phyloP scores from a whole-genome alignment of 2,888 invertebrate species.

The Prosopocoilus inquinatus region DNA sequence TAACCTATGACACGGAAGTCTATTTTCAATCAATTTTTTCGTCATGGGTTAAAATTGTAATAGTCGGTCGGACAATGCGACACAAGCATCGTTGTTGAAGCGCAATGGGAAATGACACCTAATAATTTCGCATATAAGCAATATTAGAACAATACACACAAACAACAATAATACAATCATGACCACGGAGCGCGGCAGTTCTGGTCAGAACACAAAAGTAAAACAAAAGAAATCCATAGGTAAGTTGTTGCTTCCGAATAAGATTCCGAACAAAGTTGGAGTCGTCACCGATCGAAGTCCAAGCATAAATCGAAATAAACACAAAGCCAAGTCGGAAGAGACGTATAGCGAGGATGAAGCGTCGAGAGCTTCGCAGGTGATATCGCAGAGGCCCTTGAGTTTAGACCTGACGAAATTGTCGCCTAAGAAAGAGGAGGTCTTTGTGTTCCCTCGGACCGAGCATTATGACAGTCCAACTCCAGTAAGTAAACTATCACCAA shows the following conservation, averaged over 20 bases:
- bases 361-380: slow-evolving; percentile 29
- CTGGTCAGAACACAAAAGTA: slow-evolving; percentile 33
- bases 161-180: slow-evolving; percentile 20
- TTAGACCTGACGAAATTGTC: slow-evolving; percentile 38
- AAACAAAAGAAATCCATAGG: slow-evolving; percentile 43
- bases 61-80: slow-evolving; percentile 1
- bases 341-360: slow-evolving; percentile 20
- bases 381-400: slow-evolving; percentile 47
- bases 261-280: slow-evolving; percentile 49
- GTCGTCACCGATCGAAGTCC: slow-evolving; percentile 33
- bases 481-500: not conserved
- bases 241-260: slow-evolving; percentile 45
- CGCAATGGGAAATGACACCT: not conserved
- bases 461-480: slow-evolving; percentile 2
- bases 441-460: slow-evolving; percentile 9
- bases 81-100: not conserved
- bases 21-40: slow-evolving; percentile 9
- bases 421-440: slow-evolving; percentile 25
- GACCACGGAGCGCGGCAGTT: slow-evolving; percentile 39
- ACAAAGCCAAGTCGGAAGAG: slow-evolving; percentile 30
- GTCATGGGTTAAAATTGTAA: slow-evolving; percentile 6
- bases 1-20: slow-evolving; percentile 11
- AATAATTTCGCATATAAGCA: slow-evolving; percentile 4
- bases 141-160: slow-evolving; percentile 9
- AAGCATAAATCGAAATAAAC: slow-evolving; percentile 25